Evolutionary conservation across 2,888 invertebrate species (phyloP).

Genomic region (Volucella inflata): DNA sequence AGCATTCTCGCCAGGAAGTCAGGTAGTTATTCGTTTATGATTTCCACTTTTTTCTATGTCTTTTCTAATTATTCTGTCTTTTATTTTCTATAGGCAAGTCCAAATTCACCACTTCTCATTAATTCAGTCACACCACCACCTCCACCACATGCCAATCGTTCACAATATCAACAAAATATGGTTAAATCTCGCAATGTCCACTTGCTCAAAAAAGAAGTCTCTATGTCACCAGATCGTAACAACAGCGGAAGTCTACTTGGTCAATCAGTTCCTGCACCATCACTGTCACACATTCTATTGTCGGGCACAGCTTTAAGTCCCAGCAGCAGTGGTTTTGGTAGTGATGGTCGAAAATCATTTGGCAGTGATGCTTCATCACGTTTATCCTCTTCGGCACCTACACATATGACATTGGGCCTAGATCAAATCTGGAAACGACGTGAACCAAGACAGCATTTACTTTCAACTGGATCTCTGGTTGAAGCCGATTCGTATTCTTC

Average conservation of each 20-base stretch:
- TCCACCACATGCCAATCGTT: slow-evolving; percentile 82
- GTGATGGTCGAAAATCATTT: slow-evolving; percentile 80
- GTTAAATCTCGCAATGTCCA: slow-evolving; percentile 82
- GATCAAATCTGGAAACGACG: slow-evolving; percentile 94
- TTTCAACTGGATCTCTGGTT: slow-evolving; percentile 92
- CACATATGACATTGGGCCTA: slow-evolving; percentile 88
- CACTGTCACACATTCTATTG: slow-evolving; percentile 84
- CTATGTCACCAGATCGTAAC: slow-evolving; percentile 85
- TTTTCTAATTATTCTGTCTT: not conserved
- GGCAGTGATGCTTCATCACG: slow-evolving; percentile 84
- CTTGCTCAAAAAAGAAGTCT: slow-evolving; percentile 87
- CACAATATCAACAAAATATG: slow-evolving; percentile 80
- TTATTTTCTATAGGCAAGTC: slow-evolving; percentile 81
- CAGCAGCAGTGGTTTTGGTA: slow-evolving; percentile 82
- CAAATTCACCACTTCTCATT: slow-evolving; percentile 85
- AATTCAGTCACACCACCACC: slow-evolving; percentile 83
- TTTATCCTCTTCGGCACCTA: slow-evolving; percentile 94
- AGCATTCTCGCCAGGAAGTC: slow-evolving; percentile 88
- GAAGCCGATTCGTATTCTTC: slow-evolving; percentile 94
- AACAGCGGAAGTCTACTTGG: slow-evolving; percentile 83
- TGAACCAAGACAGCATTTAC: slow-evolving; percentile 93
- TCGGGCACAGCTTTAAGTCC: slow-evolving; percentile 82
- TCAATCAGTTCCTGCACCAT: slow-evolving; percentile 87
- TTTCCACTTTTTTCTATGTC: slow-evolving; percentile 83
- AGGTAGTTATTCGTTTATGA: slow-evolving; percentile 85